phyloP scores from a whole-genome alignment of 2,888 invertebrate species.

The Drosophila kuntzei region DNA sequence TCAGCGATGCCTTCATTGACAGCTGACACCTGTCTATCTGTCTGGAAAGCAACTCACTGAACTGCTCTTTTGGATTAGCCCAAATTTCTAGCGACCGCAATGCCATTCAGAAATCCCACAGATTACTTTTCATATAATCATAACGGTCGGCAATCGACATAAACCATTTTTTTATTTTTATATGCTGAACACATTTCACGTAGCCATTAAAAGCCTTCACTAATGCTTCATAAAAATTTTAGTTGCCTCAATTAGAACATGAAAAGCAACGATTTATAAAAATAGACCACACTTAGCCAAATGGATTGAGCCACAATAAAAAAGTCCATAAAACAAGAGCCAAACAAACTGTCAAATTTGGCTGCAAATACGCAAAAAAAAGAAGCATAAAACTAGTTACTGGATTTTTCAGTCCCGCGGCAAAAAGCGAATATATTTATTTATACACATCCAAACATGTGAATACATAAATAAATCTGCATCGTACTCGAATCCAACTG shows the following conservation, averaged over 20 bases:
- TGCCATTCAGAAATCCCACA: constrained; percentile 2
- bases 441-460: constrained; percentile 49
- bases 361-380: constrained; percentile 45
- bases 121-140: constrained; percentile 22
- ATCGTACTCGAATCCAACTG: constrained; percentile 63
- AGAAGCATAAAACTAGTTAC: constrained; percentile 49
- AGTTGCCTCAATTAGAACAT: constrained; percentile 18
- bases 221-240: constrained; percentile 20
- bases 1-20: constrained; percentile 52
- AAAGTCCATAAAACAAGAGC: constrained; percentile 36
- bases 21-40: constrained; percentile 49
- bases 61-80: constrained; percentile 51
- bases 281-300: constrained; percentile 4
- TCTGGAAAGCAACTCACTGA: constrained; percentile 12
- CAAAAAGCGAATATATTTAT: constrained; percentile 43
- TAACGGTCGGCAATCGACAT: constrained; percentile 18
- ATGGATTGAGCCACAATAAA: constrained; percentile 29
- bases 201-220: constrained; percentile 18
- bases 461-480: constrained; percentile 72
- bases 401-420: constrained; percentile 34
- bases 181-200: constrained; percentile 13
- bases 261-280: constrained; percentile 6
- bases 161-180: constrained; percentile 11
- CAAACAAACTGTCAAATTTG: constrained; percentile 63
- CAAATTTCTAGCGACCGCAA: constrained; percentile 36